Base-by-base conservation (phyloP, 2,797 vertebrate genomes). In the Oreochromis grahami region DNA sequence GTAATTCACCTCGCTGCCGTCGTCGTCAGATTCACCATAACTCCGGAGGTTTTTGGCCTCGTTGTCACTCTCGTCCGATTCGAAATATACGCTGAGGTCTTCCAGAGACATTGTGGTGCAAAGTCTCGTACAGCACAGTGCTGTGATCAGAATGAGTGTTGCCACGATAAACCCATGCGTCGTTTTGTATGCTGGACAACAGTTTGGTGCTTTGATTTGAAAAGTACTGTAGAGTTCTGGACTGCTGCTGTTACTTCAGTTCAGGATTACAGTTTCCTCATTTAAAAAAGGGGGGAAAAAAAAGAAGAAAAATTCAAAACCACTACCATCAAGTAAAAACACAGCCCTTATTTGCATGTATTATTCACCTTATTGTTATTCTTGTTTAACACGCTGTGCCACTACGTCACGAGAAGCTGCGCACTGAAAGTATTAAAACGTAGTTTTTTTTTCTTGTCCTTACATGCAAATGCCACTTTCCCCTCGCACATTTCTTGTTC, bases 71-170 rank as follows among this genome's bases (percentile, higher is more conserved):
- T 85, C 86, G 0, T 82, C 84, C 1, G 83, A 89, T 32, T 3
- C 4, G 5, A 60, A 56, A 3, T 65, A 36, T 0, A 2, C 13
- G 12, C 6, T 5, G 2, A 41, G 8, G 3, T 87, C 86, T 51
- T 85, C 89, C 21, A 78, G 3, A 45, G 89, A 92, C 89, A 89
- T 91, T 2, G 26, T 21, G 45, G 1, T 10, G 19, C n/a, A 38
- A 3, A 17, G 8, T 17, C 24, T 8, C 8, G 6, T 2, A 3
- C 38, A n/a, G n/a, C 19, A 45, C 8, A 19, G 1, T 21, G 8
- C 11, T 12, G 52, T 9, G 8, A 55, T 78, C 14, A 63, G 15
- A 76, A 15, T 52, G 19, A 3, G 8, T 2, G 86, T 87, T 79
- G 58, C 80, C 78, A 81, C 13, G n/a, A 76, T 53, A 51, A 12